Conservation (phyloP, 2,888 invertebrate species). For the Agrenia bidenticulata region DNA sequence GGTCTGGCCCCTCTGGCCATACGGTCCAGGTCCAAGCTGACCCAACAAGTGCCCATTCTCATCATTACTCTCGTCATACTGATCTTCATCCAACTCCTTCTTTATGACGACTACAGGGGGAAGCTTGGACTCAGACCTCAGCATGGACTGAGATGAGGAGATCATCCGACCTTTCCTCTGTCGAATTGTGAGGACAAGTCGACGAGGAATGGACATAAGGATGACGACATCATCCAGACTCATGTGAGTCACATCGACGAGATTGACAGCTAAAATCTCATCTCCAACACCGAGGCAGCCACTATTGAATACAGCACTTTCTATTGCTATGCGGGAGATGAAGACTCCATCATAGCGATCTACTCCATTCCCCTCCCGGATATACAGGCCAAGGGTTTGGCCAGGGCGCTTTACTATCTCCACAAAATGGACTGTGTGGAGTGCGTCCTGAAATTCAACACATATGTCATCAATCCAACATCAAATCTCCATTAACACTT, state of each 20-base stretch:
- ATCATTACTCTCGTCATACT: constrained; percentile 56
- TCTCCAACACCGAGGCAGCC: constrained; percentile 92
- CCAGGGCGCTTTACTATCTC: constrained; percentile 99
- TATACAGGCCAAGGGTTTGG: constrained; percentile 95
- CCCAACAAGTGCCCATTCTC: constrained; percentile 57
- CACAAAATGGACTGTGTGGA: constrained; percentile 83
- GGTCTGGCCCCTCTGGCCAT: constrained; percentile 29
- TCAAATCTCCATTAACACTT: too few relatives aligned
- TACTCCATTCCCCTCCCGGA: constrained; percentile 97
- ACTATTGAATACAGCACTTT: constrained; percentile 95
- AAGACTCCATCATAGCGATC: constrained; percentile 95
- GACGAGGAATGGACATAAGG: constrained; percentile 97
- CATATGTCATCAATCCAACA: too few relatives aligned
- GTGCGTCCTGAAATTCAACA: constrained; percentile 65
- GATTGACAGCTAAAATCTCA: constrained; percentile 96
- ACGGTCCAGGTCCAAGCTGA: constrained; percentile 44
- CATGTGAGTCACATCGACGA: constrained; percentile 97
- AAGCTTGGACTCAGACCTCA: constrained; percentile 44
- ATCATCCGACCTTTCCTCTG: constrained; percentile 59
- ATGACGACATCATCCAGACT: constrained; percentile 98
- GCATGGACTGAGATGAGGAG: neutral
- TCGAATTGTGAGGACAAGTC: constrained; percentile 89
- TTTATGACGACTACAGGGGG: constrained; percentile 91
- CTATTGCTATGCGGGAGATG: constrained; percentile 92
- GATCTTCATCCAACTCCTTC: constrained; percentile 73